phyloP scores from a whole-genome alignment of 2,888 invertebrate species.

The Meandrusa payeni region DNA sequence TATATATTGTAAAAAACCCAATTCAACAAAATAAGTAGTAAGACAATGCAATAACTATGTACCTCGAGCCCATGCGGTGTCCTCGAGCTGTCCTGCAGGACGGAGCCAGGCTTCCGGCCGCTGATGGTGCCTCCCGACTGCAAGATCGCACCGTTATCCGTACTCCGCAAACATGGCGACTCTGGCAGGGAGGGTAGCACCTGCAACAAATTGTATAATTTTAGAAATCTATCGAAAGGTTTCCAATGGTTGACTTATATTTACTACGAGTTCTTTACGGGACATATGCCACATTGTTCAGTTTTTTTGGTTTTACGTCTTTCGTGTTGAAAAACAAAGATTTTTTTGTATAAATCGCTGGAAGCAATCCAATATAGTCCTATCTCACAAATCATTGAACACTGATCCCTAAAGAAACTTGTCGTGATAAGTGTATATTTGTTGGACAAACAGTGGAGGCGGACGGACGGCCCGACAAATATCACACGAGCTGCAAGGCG shows the following conservation, averaged over 20 bases:
- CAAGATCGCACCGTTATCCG: conserved; percentile 91
- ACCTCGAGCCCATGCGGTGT: conserved; percentile 63
- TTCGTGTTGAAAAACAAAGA: too few species aligned
- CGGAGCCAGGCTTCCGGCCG: conserved; percentile 79
- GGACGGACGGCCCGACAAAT: conserved; percentile 6
- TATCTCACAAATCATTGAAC: too few species aligned
- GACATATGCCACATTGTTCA: too few species aligned
- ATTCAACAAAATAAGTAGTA: too few species aligned
- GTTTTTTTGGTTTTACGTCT: too few species aligned
- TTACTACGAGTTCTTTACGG: too few species aligned
- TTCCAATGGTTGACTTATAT: too few species aligned
- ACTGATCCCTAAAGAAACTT: not conserved
- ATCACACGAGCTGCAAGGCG: conserved; percentile 4
- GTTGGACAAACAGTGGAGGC: conserved; percentile 10
- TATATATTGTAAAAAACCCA: too few species aligned
- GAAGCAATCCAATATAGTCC: too few species aligned
- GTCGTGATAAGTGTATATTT: conserved; percentile 6
- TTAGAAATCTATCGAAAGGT: too few species aligned
- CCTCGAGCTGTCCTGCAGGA: conserved; percentile 44
- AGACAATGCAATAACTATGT: too few species aligned
- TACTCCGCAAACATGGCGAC: conserved; percentile 86
- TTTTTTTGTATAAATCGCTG: not conserved
- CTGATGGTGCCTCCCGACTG: conserved; percentile 92
- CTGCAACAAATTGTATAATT: too few species aligned
- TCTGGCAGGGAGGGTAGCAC: conserved; percentile 86